phyloP scores from a whole-genome alignment of 2,888 invertebrate genomes.

The Syrista parreyssii region DNA sequence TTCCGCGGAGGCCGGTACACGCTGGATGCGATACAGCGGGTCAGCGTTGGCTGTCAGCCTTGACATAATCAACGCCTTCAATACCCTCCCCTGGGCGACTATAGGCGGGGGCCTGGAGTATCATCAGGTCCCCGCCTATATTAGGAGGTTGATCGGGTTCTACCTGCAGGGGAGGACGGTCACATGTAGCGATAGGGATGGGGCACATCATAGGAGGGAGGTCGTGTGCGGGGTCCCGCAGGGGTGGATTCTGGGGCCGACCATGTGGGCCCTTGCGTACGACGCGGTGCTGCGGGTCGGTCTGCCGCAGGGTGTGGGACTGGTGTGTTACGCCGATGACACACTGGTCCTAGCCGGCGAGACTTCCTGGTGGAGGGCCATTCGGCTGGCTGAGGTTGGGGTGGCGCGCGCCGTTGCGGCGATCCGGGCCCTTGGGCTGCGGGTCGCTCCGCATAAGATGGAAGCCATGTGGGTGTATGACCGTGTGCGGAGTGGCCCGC shows the following conservation, averaged over 20 bases:
- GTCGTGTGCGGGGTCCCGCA: constrained; percentile 15
- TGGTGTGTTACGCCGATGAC: constrained; percentile 13
- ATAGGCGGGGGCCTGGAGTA: not conserved
- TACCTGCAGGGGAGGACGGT: not conserved
- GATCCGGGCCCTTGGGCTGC: constrained; percentile 1
- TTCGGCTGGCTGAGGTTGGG: not conserved
- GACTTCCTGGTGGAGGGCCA: not conserved
- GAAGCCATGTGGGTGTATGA: not conserved
- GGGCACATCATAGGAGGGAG: not conserved
- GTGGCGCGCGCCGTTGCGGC: not conserved
- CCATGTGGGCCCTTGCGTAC: constrained; percentile 3
- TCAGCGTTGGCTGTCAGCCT: not conserved
- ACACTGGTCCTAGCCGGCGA: not conserved
- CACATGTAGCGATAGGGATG: not conserved
- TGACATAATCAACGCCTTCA: constrained; percentile 9
- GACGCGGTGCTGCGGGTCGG: too few relatives aligned
- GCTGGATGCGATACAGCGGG: constrained; percentile 3
- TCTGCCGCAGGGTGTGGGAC: not conserved
- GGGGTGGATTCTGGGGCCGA: not conserved
- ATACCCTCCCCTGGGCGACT: not conserved
- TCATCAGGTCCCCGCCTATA: not conserved
- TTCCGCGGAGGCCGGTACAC: constrained; percentile 9
- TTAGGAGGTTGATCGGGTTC: not conserved
- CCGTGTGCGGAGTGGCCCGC: not conserved
- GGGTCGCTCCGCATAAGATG: not conserved